Evolutionary conservation across 2,113 vertebrate genomes (phyloP).

Genomic region (Myxocyprinus asiaticus): DNA sequence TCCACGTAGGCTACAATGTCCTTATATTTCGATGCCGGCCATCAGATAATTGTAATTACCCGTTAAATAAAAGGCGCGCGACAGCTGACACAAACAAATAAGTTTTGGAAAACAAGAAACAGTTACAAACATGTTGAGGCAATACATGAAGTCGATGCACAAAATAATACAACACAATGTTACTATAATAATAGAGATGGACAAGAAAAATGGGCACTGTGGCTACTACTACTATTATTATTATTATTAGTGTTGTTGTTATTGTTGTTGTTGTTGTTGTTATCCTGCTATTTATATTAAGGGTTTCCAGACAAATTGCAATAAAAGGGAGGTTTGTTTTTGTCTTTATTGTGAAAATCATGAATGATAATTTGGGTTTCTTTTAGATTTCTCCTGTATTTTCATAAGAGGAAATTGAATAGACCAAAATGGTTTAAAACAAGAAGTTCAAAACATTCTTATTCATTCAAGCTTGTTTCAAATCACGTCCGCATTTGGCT

Average conservation of each 20-base stretch:
- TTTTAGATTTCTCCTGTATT: background rate
- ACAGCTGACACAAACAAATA: slow-evolving; percentile 16
- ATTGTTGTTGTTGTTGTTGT: slow-evolving; percentile 41
- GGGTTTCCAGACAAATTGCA: background rate
- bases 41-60: slow-evolving; percentile 24
- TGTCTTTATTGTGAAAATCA: background rate
- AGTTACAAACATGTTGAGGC: slow-evolving; percentile 49
- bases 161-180: slow-evolving; percentile 22
- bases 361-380: background rate
- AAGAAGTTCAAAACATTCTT: background rate
- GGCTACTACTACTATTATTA: slow-evolving; percentile 32
- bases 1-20: slow-evolving; percentile 30
- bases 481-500: background rate
- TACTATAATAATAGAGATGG: slow-evolving; percentile 1
- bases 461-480: background rate
- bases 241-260: slow-evolving; percentile 48
- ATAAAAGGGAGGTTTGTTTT: background rate
- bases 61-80: slow-evolving; percentile 27
- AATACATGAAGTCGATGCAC: slow-evolving; percentile 34
- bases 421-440: background rate
- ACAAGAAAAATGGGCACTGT: slow-evolving; percentile 35
- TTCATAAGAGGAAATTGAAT: background rate
- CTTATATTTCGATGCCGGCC: slow-evolving; percentile 34
- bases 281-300: background rate
- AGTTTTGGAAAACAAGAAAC: slow-evolving; percentile 43